Evolutionary conservation across 1,140 invertebrate genomes (phyloP).

Genomic region (Drosophila takahashii): DNA sequence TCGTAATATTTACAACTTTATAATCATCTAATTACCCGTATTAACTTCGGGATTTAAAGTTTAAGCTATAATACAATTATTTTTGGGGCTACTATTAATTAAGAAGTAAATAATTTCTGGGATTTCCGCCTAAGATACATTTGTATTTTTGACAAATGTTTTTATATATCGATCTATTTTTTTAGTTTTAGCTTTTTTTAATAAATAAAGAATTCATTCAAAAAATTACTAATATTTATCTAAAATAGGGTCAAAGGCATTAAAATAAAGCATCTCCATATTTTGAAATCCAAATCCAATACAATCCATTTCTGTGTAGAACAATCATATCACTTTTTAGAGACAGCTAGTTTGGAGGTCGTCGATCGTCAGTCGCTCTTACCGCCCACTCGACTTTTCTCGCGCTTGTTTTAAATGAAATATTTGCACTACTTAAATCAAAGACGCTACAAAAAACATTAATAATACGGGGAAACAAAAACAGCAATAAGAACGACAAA

Average conservation of each 20-base stretch:
- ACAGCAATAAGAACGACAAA: conserved; percentile 36
- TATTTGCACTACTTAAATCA: conserved; percentile 64
- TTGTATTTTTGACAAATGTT: too few species aligned
- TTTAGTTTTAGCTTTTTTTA: too few species aligned
- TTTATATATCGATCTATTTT: too few species aligned
- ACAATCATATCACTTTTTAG: conserved; percentile 8
- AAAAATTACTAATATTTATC: background rate
- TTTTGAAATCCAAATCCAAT: background rate
- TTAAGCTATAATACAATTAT: too few species aligned
- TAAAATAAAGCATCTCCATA: background rate
- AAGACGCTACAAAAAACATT: conserved; percentile 31
- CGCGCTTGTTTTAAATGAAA: conserved; percentile 53
- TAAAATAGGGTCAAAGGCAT: conserved; percentile 12
- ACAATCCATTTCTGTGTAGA: background rate
- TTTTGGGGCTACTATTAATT: too few species aligned
- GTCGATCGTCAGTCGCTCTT: conserved; percentile 5
- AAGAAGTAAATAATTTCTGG: too few species aligned
- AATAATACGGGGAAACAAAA: conserved; percentile 29
- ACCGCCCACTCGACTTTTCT: conserved; percentile 32
- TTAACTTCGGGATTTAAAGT: background rate
- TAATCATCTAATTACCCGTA: background rate
- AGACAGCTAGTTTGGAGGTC: conserved; percentile 35
- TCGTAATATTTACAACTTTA: background rate
- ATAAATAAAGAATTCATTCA: too few species aligned
- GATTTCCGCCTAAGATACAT: too few species aligned